Base-by-base conservation (phyloP, 2,888 invertebrate species). In the Eledone cirrhosa region DNA sequence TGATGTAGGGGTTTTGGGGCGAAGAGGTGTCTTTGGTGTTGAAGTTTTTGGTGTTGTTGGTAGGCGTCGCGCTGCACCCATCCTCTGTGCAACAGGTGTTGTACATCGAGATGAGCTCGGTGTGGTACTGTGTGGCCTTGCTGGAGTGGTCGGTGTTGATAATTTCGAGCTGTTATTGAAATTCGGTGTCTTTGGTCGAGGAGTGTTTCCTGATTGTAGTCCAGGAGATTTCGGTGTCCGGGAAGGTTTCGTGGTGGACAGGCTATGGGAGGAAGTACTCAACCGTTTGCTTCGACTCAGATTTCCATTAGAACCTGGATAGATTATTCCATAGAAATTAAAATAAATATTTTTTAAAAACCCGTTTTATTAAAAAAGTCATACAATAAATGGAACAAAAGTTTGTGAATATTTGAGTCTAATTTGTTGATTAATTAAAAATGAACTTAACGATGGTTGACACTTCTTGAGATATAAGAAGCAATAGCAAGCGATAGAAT, bases 251-350 rank as follows among this genome's bases (percentile, higher is more conserved):
- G 72, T 84, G 33, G 86, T 83, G 41, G 83, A 83, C 41, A 87
- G 81, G 80, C 85, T 86, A 22, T 87, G 84, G 27, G 87, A 86
- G 33, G 87, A 87, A 31, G 83, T 85, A 80, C 87, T 87, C 41
- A 88, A 82, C 53, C 87, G 86, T 78, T 86, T 87, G 29, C 86
- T 83, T 65, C 86, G 82, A 27, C 83, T 83, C 59, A 88, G 81
- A 80, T 86, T 87, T 63, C 87, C 87, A 16, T 87, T 87, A 27
- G 88, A 88, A 76, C 88, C 88, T 87, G 78, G 11, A 75, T n/a
- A n/a, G 41, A 41, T 41, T 41, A 41, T 41, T 41, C 11, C 8
- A 41, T 41, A 41, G 41, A 41, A 41, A 41, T 41, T 2, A 11
- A 41, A 41, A 11, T n/a, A n/a, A n/a, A n/a, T n/a, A n/a, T n/a